Percentiles rank a stretch among this genome's conserved stretches.
Conservation (phyloP, 2,113 vertebrate species). For the Tringa solitaria region DNA sequence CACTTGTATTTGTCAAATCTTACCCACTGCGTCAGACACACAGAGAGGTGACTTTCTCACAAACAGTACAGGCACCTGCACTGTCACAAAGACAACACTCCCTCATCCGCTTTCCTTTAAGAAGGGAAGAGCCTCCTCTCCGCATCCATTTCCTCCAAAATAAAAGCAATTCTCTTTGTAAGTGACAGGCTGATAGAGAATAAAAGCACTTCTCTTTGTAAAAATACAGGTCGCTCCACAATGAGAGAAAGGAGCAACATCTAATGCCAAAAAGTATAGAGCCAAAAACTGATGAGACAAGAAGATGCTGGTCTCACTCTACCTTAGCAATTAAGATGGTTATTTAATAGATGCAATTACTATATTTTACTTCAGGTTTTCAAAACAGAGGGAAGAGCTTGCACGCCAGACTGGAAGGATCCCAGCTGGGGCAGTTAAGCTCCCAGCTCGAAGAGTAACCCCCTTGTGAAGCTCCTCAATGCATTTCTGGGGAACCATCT, state of each 20-base stretch:
- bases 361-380: not conserved
- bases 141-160: not conserved
- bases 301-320: not conserved
- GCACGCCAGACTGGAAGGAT: not conserved
- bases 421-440: not conserved
- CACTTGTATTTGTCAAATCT: not conserved
- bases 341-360: not conserved
- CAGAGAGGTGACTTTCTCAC: not conserved
- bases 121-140: not conserved
- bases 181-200: not conserved
- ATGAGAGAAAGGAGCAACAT: not conserved
- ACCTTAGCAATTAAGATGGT: not conserved
- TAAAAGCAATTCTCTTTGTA: not conserved
- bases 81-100: not conserved
- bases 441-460: not conserved
- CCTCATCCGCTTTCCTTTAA: not conserved
- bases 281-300: not conserved
- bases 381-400: not conserved
- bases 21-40: not conserved
- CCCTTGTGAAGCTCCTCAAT: not conserved
- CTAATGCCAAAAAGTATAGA: not conserved
- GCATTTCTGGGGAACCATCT: not conserved
- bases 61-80: rapidly evolving
- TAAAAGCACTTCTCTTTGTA: not conserved
- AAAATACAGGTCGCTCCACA: not conserved